Conservation (phyloP, 2,888 invertebrate species). For the Megamerina dolium region DNA sequence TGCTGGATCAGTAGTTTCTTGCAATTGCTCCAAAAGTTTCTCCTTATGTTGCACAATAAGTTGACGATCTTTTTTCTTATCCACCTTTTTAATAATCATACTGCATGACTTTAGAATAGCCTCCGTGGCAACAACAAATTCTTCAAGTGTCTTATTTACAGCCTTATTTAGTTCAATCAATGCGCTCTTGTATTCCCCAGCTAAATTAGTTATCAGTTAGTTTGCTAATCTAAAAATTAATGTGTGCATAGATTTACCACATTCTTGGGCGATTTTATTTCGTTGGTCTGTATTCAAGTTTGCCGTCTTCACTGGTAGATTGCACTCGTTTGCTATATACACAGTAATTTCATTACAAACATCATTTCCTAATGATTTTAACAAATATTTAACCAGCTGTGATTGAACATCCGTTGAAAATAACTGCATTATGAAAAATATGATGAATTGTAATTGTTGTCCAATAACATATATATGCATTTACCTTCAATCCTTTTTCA, state of each 20-base stretch:
- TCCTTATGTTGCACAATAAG: slow-evolving; percentile 75
- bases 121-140: slow-evolving; percentile 72
- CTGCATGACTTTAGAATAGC: slow-evolving; percentile 64
- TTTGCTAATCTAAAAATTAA: neutral
- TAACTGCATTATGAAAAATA: slow-evolving; percentile 34
- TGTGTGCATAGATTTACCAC: slow-evolving; percentile 28
- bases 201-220: slow-evolving; percentile 34
- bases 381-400: slow-evolving; percentile 71
- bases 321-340: slow-evolving; percentile 71
- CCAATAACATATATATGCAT: no score
- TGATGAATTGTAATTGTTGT: no score
- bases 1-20: slow-evolving; percentile 68
- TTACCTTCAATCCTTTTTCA: slow-evolving; percentile 67
- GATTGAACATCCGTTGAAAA: slow-evolving; percentile 60
- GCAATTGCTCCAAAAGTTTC: slow-evolving; percentile 71
- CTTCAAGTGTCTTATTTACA: slow-evolving; percentile 65
- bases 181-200: slow-evolving; percentile 62
- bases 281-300: slow-evolving; percentile 60
- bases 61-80: slow-evolving; percentile 81
- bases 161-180: slow-evolving; percentile 64
- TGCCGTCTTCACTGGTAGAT: slow-evolving; percentile 54
- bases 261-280: slow-evolving; percentile 64
- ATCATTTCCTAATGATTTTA: slow-evolving; percentile 79
- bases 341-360: slow-evolving; percentile 71
- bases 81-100: slow-evolving; percentile 79